Evolutionary conservation across 2,113 vertebrate genomes (phyloP), one percentile per base, ranked within the genome.

Genomic region (Leuciscus idus): DNA sequence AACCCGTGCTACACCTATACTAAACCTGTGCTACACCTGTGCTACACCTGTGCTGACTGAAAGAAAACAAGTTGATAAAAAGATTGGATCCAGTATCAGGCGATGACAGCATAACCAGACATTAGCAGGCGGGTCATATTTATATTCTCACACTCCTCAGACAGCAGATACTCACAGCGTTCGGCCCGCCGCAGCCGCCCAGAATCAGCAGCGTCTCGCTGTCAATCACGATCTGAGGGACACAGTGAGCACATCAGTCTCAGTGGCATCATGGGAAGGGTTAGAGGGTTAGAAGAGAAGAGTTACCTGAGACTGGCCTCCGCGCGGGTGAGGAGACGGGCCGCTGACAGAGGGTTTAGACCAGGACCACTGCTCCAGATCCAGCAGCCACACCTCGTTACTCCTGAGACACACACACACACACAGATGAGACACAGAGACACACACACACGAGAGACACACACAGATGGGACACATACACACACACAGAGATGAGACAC

Each of bases 291-390:
- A 10, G 2, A 9, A 43, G 68, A 48, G 26, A 6, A 26, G 10
- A 26, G 88, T 92, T 91, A 99, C 98, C 95, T 99, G 98, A 85
- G 98, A 99, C 83, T 99, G 98, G 84, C 98, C 98, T 17, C 98
- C 98, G 4, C 98, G 94, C 0, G 98, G 98, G 89, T 99, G 98
- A 75, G 98, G 98, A 73, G 93, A 94, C 15, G 96, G 96, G 15
- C 97, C 97, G 0, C 95, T 94, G 91, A 98, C 95, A 89, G 89
- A 91, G 0, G 98, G 98, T 91, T 99, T 99, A 78, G 97, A 98
- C 98, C 98, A 99, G 23, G 96, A 95, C 98, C 98, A 99, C 93
- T 99, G 97, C 91, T 99, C 98, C 1, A 99, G 95, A 91, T 99
- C 97, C 86, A 99, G 94, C 91, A 98, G 95, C 98, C 98, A 99